phyloP scores from a whole-genome alignment of 1,140 invertebrate species.

The Temnothorax nylanderi region DNA sequence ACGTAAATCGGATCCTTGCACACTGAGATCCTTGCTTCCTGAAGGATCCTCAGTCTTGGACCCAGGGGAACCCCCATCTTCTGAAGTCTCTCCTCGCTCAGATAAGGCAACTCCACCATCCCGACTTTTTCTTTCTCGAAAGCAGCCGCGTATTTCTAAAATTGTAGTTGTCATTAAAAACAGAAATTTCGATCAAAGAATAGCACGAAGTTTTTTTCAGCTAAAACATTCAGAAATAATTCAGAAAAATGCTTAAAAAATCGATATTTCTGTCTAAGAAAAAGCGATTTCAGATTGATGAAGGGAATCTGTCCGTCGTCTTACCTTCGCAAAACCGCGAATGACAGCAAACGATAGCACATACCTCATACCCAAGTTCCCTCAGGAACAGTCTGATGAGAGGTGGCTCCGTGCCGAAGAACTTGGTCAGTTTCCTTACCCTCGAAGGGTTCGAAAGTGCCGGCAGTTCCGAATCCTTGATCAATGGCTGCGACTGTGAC shows the following conservation, averaged over 20 bases:
- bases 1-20: constrained; percentile 86
- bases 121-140: constrained; percentile 96
- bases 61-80: constrained; percentile 96
- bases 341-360: not conserved
- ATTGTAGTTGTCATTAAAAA: not conserved
- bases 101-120: constrained; percentile 96
- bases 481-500: constrained; percentile 85
- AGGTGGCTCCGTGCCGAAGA: constrained; percentile 97
- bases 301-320: not conserved
- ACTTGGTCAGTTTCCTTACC: constrained; percentile 94
- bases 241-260: too few relatives aligned
- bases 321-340: not conserved
- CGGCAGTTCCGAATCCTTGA: constrained; percentile 87
- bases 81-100: constrained; percentile 95
- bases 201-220: not conserved
- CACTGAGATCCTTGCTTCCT: constrained; percentile 93
- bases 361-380: constrained; percentile 97
- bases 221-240: not conserved
- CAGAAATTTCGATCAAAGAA: not conserved
- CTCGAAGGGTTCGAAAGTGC: constrained; percentile 93
- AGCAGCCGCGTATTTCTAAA: constrained; percentile 94
- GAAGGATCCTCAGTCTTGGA: constrained; percentile 94
- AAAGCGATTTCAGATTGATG: not conserved
- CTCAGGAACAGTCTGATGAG: constrained; percentile 95
- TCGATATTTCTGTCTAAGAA: not conserved